Conservation (phyloP, 1,140 invertebrate genomes). For the Berghia stephanieae region DNA sequence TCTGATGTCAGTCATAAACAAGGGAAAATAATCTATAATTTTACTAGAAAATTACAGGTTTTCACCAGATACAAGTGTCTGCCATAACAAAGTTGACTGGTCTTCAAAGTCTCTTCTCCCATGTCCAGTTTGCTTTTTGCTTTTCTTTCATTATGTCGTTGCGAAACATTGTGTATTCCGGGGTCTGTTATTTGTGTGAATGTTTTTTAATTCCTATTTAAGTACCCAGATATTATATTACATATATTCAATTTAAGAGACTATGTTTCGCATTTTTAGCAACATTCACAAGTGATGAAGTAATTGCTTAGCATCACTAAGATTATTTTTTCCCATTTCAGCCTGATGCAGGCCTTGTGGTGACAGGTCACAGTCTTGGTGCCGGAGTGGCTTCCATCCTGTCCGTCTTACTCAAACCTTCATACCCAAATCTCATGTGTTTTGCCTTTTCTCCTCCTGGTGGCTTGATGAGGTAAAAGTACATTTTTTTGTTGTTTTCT, state of each 20-base stretch:
- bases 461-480: constrained; percentile 76
- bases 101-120: not conserved
- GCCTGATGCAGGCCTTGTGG: constrained; percentile 77
- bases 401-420: constrained; percentile 81
- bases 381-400: constrained; percentile 90
- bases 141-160: not conserved
- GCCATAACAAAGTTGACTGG: too few relatives aligned
- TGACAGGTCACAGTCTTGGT: constrained; percentile 91
- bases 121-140: not conserved
- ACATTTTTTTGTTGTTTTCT: not conserved
- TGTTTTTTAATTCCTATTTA: not conserved
- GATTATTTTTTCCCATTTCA: constrained; percentile 29
- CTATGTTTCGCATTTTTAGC: not conserved
- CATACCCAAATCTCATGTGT: constrained; percentile 81
- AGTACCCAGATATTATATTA: not conserved
- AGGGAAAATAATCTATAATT: too few relatives aligned
- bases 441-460: constrained; percentile 90
- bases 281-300: too few relatives aligned
- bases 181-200: not conserved
- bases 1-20: too few relatives aligned
- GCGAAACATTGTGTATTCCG: not conserved
- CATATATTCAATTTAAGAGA: not conserved
- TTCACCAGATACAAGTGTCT: too few relatives aligned
- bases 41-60: too few relatives aligned
- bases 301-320: too few relatives aligned